Evolutionary conservation across 2,797 vertebrate genomes (phyloP).

Genomic region (Todus mexicanus): DNA sequence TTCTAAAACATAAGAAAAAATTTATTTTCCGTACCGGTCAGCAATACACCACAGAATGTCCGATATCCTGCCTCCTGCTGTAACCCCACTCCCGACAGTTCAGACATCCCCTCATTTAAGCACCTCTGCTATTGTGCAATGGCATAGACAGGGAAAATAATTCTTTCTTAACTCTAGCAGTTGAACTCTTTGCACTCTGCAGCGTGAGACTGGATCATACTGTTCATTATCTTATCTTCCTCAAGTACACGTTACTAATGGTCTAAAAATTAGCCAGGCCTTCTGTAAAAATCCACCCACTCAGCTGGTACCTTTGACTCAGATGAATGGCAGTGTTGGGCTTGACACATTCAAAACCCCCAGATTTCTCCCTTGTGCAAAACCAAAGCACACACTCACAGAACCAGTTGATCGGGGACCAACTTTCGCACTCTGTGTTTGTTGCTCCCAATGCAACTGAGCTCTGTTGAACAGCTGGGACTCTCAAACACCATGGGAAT

Average conservation of each 20-base stretch:
- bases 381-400: background rate
- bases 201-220: slow-evolving; percentile 23
- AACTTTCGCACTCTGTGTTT: background rate
- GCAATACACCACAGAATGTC: background rate
- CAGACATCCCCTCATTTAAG: background rate
- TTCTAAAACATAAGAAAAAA: background rate
- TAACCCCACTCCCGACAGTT: background rate
- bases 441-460: background rate
- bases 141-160: background rate
- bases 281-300: slow-evolving; percentile 63
- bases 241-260: slow-evolving; percentile 55
- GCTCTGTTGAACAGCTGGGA: background rate
- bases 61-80: background rate
- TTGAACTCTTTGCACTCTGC: slow-evolving; percentile 42
- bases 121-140: slow-evolving; percentile 54
- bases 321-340: slow-evolving; percentile 36
- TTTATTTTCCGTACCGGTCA: background rate
- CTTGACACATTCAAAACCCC: slow-evolving; percentile 26
- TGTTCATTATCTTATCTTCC: slow-evolving; percentile 49
- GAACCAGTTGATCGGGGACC: slow-evolving; percentile 28
- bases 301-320: slow-evolving; percentile 54
- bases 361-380: background rate
- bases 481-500: background rate
- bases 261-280: slow-evolving; percentile 67
- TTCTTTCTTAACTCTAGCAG: slow-evolving; percentile 32